Conservation (phyloP, 2,888 invertebrate genomes). For the Girardia tigrina region DNA sequence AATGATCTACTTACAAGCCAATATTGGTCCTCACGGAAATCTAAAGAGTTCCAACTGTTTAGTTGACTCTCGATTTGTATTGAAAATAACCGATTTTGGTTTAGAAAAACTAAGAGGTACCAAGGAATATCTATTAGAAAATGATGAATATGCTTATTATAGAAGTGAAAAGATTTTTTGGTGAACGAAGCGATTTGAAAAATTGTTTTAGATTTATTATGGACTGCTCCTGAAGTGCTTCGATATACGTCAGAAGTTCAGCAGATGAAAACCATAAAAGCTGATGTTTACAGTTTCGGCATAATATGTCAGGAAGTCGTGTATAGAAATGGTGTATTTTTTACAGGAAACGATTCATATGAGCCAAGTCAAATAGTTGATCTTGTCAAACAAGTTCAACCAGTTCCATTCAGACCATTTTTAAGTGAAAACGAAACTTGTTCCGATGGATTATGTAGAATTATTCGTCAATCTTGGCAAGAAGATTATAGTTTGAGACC, state of each 20-base stretch:
- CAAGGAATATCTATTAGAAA: slow-evolving; percentile 42
- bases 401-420: background rate
- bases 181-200: background rate
- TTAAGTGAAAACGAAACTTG: slow-evolving; percentile 60
- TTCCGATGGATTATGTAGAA: slow-evolving; percentile 35
- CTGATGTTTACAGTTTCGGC: slow-evolving; percentile 69
- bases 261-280: slow-evolving; percentile 41
- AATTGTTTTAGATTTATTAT: slow-evolving; percentile 60
- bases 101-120: slow-evolving; percentile 61
- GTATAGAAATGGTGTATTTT: slow-evolving; percentile 62
- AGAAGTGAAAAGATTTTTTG: slow-evolving; percentile 29
- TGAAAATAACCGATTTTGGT: slow-evolving; percentile 92
- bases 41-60: slow-evolving; percentile 93
- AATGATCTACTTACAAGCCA: slow-evolving; percentile 80
- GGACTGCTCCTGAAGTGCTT: slow-evolving; percentile 75
- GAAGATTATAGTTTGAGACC: slow-evolving; percentile 79
- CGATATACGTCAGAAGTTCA: slow-evolving; percentile 41
- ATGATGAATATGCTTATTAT: slow-evolving; percentile 31
- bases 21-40: slow-evolving; percentile 77
- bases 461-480: slow-evolving; percentile 63
- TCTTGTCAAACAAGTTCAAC: slow-evolving; percentile 13
- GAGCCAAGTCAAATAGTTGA: slow-evolving; percentile 30
- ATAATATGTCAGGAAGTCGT: slow-evolving; percentile 69
- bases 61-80: slow-evolving; percentile 84
- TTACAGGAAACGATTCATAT: slow-evolving; percentile 38